phyloP scores from a whole-genome alignment of 2,113 vertebrate species.

The Pedetes capensis region DNA sequence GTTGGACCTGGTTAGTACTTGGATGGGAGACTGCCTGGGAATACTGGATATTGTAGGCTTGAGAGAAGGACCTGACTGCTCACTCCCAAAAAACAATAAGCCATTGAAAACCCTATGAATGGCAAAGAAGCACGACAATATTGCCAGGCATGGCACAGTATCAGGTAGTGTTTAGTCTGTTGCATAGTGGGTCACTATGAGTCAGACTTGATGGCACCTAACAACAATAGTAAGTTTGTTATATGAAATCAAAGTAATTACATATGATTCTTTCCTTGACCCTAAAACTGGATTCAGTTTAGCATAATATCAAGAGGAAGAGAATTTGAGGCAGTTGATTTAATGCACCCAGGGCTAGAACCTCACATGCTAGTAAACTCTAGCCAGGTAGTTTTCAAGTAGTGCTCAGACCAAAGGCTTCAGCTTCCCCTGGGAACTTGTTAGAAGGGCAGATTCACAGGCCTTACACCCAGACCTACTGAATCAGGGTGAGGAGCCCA shows the following conservation, averaged over 20 bases:
- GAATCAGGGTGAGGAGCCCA: not conserved
- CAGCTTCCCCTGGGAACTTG: not conserved
- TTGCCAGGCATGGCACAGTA: too few species aligned
- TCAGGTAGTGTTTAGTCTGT: too few species aligned
- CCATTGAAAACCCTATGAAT: too few species aligned
- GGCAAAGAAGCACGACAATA: too few species aligned
- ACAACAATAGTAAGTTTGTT: too few species aligned
- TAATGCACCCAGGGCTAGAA: not conserved
- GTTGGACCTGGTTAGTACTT: too few species aligned
- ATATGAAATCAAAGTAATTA: not conserved
- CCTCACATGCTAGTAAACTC: not conserved
- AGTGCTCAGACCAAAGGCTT: not conserved
- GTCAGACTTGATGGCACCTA: too few species aligned
- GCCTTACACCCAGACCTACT: not conserved
- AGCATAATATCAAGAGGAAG: slow-evolving; percentile 7
- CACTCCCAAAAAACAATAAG: too few species aligned
- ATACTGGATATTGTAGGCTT: too few species aligned
- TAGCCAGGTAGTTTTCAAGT: not conserved
- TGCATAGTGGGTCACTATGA: too few species aligned
- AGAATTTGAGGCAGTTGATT: not conserved
- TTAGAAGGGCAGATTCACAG: slow-evolving; percentile 6
- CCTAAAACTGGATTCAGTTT: not conserved
- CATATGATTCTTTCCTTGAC: not conserved
- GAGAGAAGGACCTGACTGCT: too few species aligned
- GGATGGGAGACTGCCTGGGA: too few species aligned